Evolutionary conservation across 2,888 invertebrate genomes (phyloP).

Genomic region (Nemurella pictetii): DNA sequence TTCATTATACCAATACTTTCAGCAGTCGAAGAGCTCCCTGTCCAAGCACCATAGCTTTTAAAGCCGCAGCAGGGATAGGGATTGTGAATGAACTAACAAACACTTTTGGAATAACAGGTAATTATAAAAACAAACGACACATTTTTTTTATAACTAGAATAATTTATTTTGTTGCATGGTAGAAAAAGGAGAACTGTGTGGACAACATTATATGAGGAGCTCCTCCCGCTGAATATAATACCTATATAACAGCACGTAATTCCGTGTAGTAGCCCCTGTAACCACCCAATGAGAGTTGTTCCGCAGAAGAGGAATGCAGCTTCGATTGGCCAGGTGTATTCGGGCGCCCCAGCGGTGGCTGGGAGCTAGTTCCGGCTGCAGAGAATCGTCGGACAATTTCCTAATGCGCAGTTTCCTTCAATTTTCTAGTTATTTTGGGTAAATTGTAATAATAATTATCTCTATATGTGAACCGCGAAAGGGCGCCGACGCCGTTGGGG

Average conservation of each 20-base stretch:
- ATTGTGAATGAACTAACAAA: neutral
- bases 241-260: conserved; percentile 35
- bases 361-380: conserved; percentile 26
- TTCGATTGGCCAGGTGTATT: conserved; percentile 30
- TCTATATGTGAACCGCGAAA: neutral
- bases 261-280: conserved; percentile 35
- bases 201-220: conserved; percentile 34
- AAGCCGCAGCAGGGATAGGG: neutral
- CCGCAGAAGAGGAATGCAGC: conserved; percentile 17
- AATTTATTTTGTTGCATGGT: conserved; percentile 47
- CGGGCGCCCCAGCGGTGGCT: conserved; percentile 38
- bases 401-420: neutral
- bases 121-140: neutral
- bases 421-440: neutral
- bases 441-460: neutral
- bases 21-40: no score
- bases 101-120: no score
- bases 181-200: conserved; percentile 46
- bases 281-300: conserved; percentile 38
- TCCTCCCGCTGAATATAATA: neutral
- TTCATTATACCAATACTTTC: no score
- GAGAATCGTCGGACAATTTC: neutral
- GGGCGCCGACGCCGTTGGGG: neutral
- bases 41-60: no score
- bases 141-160: conserved; percentile 45